Base-by-base conservation (phyloP, 1,140 invertebrate species). In the Drosophila trapezifrons region DNA sequence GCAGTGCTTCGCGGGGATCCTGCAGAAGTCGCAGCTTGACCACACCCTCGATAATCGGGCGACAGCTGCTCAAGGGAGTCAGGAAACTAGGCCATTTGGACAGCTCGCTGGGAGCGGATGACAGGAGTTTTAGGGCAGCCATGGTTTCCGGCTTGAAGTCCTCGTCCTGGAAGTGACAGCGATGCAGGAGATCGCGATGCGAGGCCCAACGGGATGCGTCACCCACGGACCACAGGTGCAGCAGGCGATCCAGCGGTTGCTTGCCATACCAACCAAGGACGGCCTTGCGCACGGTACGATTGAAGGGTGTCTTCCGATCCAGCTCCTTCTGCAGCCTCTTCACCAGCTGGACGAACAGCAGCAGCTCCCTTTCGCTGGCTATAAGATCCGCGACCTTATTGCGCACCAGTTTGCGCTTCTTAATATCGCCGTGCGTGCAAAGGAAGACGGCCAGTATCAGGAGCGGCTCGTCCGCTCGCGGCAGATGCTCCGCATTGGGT, bases 381-480 rank as follows among this genome's bases (percentile, higher is more conserved):
- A 91, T 55, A 13, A 90, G 49, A 9, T 43, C 47, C 0, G 59
- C 18, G 22, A 91, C 76, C 8, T 63, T 35, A 10, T 46, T 49
- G 0, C 90, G 81, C 49, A 91, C 46, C 2, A 54, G 0, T 1
- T 52, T 80, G 4, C 85, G 80, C 7, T 78, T 58, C 56, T 75
- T 72, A 0, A 71, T 63, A 49, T 91, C 75, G 8, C 2, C 60
- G 38, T 43, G 56, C 20, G 66, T 60, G 3, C 56, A 64, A 1
- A 91, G 71, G 25, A 78, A 90, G 13, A 83, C 55, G 38, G 90
- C 90, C 45, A 90, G 69, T 5, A 86, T 65, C 15, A 91, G 76
- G 2, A 91, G 51, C n/a, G 80, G 55, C 55, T 91, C 90, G 51
- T 91, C 87, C n/a, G 38, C 51, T 0, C 90, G 78, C 18, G 83